Conservation (phyloP, 1,140 invertebrate genomes). For the Drosophila suzukii region DNA sequence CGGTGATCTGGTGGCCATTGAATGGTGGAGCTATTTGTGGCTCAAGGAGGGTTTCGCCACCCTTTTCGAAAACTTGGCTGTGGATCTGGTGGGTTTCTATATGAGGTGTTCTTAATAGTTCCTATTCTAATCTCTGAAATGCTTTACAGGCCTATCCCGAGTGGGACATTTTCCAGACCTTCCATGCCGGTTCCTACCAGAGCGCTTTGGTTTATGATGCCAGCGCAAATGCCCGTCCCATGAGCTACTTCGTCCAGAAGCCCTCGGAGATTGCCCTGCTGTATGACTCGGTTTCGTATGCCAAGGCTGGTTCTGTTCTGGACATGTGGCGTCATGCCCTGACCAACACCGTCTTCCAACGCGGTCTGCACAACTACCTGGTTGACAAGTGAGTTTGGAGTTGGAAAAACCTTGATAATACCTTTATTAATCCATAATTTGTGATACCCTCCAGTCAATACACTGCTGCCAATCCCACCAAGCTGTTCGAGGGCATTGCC, state of each 20-base stretch:
- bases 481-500: conserved; percentile 88
- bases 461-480: conserved; percentile 86
- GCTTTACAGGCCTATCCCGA: conserved; percentile 85
- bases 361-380: conserved; percentile 92
- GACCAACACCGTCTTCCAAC: conserved; percentile 92
- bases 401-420: too few relatives aligned
- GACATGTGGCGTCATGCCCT: conserved; percentile 98
- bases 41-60: conserved; percentile 86
- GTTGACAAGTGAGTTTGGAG: conserved; percentile 86
- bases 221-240: conserved; percentile 88
- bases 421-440: not conserved
- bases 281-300: conserved; percentile 93
- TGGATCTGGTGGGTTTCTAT: conserved; percentile 54
- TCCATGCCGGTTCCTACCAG: conserved; percentile 89
- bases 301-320: conserved; percentile 88
- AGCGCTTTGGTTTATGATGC: conserved; percentile 88
- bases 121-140: not conserved
- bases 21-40: conserved; percentile 88
- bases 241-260: conserved; percentile 89
- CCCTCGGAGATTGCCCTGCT: conserved; percentile 90
- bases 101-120: rapidly evolving
- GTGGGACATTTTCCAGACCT: conserved; percentile 93
- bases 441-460: conserved; percentile 68
- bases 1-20: conserved; percentile 87
- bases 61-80: conserved; percentile 82